phyloP scores from a whole-genome alignment of 64 coral and sea anemone species.

The Stichodactyla helianthus region DNA sequence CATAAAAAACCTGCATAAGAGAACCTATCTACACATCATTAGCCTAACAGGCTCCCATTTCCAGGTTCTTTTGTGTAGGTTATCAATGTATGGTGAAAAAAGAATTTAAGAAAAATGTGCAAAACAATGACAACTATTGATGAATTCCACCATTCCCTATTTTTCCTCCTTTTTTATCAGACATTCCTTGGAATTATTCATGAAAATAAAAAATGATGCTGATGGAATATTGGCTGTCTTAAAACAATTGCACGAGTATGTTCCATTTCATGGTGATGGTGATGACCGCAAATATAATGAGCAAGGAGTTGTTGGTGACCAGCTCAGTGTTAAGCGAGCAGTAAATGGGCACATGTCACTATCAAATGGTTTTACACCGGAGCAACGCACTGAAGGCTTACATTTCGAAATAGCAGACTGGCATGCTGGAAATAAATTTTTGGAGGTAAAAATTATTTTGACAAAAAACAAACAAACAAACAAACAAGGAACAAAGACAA shows the following conservation, averaged over 20 bases:
- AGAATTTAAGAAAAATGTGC: too few species aligned
- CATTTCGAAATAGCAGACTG: too few species aligned
- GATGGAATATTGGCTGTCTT: constrained; percentile 40
- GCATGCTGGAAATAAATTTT: background rate
- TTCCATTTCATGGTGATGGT: constrained; percentile 39
- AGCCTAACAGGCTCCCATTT: background rate
- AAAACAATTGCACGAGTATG: constrained; percentile 35
- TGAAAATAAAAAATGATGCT: constrained; percentile 34
- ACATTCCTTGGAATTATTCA: constrained; percentile 25
- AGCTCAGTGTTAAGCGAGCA: background rate
- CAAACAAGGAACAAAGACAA: too few species aligned
- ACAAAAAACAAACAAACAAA: too few species aligned
- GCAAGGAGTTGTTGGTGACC: constrained; percentile 51
- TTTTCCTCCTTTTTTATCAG: background rate
- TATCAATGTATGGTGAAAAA: too few species aligned
- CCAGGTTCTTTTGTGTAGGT: background rate
- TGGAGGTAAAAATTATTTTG: too few species aligned
- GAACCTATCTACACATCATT: constrained; percentile 3
- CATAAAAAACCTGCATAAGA: background rate
- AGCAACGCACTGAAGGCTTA: too few species aligned
- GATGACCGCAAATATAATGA: constrained; percentile 21
- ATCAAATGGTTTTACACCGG: constrained; percentile 10
- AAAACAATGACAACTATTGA: background rate
- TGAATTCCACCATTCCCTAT: too few species aligned
- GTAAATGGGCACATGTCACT: constrained; percentile 16